phyloP scores from a whole-genome alignment of 2,888 invertebrate species.

The Diarsia dahlii region DNA sequence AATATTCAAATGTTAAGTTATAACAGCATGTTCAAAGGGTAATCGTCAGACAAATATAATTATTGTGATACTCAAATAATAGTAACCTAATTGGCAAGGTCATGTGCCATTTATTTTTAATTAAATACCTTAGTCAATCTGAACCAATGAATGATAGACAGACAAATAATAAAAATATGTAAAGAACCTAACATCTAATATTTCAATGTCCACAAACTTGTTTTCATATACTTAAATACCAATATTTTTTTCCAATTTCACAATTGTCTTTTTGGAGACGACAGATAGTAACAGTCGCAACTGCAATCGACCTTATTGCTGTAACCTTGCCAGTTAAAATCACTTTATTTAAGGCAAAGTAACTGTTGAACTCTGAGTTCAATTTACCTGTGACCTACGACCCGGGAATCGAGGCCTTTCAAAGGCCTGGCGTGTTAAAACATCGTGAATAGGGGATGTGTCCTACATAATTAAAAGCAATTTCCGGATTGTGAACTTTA shows the following conservation, averaged over 20 bases:
- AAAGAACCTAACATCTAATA: conserved; percentile 15
- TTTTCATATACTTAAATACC: conserved; percentile 9
- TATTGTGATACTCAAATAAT: conserved; percentile 28
- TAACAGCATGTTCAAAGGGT: conserved; percentile 29
- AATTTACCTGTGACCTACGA: conserved; percentile 54
- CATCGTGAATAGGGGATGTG: conserved; percentile 23
- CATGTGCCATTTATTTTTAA: conserved; percentile 13
- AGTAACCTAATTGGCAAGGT: conserved; percentile 31
- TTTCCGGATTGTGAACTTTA: conserved; percentile 40
- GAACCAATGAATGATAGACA: conserved; percentile 1
- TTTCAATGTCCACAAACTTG: conserved; percentile 14
- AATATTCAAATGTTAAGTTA: conserved; percentile 59
- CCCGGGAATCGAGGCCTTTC: conserved; percentile 24
- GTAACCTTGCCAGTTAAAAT: conserved; percentile 72
- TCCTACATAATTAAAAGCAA: conserved; percentile 26
- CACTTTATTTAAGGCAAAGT: conserved; percentile 65
- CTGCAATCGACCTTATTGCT: conserved; percentile 70
- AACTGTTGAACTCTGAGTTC: conserved; percentile 59
- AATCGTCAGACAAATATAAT: conserved; percentile 26
- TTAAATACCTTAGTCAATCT: not conserved
- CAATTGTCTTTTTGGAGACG: conserved; percentile 34
- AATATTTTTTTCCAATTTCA: conserved; percentile 22
- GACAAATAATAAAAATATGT: conserved; percentile 3
- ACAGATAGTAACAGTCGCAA: conserved; percentile 49
- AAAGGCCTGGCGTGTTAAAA: conserved; percentile 26